A percentile compares a stretch with the other conserved stretches of the same genome.
Conservation (phyloP, 37 sponge, comb jelly and placozoan genomes). For the Mnemiopsis leidyi region DNA sequence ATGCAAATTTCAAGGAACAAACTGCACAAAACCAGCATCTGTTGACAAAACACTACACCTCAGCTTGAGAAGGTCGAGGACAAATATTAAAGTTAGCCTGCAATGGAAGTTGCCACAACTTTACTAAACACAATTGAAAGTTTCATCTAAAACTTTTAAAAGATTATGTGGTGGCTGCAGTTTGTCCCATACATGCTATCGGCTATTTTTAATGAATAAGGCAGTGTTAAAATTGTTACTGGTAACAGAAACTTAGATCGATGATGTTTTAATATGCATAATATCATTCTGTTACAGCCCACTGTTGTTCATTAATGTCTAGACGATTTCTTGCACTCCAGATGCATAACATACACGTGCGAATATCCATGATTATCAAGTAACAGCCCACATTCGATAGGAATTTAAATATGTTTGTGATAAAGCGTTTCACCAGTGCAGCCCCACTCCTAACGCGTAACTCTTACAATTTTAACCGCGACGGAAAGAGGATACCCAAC, state of each 20-base stretch:
- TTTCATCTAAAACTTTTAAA: neutral
- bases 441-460: neutral
- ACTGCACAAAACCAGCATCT: neutral
- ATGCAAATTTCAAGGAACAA: no score
- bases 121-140: neutral
- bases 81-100: neutral
- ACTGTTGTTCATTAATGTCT: neutral
- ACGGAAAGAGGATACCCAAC: neutral
- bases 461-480: neutral
- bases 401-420: neutral
- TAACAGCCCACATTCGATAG: no score
- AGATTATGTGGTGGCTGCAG: neutral
- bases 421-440: neutral
- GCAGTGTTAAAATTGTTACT: neutral
- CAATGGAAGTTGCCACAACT: neutral
- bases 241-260: neutral
- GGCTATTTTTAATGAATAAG: neutral
- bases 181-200: neutral
- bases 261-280: neutral
- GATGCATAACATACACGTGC: neutral
- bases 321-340: neutral
- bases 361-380: neutral
- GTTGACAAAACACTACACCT: neutral
- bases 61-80: neutral
- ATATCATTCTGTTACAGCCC: neutral